These are phyloP conservation scores for Hyposoter dolosus DNA, from an alignment of 2,888 invertebrate genomes.

Conservation along the genomic window DNA sequence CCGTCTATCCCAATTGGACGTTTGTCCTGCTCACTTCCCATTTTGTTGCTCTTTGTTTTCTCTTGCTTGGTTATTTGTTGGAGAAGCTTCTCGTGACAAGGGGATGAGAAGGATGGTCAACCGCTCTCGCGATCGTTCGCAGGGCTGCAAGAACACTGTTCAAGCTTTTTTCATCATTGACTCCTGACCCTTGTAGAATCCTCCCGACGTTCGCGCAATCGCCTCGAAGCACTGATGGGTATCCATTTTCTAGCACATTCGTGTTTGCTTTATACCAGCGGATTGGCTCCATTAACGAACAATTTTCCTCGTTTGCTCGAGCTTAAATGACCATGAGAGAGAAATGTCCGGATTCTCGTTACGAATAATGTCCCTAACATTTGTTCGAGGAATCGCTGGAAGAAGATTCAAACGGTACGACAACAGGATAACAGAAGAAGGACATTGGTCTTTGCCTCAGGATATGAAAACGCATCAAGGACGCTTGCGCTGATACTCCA, in stretches of 20 bases:
- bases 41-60: conserved; percentile 24
- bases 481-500: conserved; percentile 49
- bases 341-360: conserved; percentile 69
- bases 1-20: not conserved
- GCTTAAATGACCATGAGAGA: conserved; percentile 71
- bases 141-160: not conserved
- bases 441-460: conserved; percentile 39
- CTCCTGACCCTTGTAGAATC: conserved; percentile 48
- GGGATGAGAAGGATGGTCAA: conserved; percentile 12
- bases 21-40: conserved; percentile 26
- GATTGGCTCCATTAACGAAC: conserved; percentile 63
- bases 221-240: not conserved
- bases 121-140: not conserved
- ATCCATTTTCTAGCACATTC: conserved; percentile 28
- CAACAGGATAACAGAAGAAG: conserved; percentile 74
- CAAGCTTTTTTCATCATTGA: conserved; percentile 49
- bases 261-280: not conserved
- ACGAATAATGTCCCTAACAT: conserved; percentile 70
- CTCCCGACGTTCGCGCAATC: conserved; percentile 37
- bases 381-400: conserved; percentile 72
- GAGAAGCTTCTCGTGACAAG: conserved; percentile 24
- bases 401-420: conserved; percentile 75
- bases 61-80: conserved; percentile 46
- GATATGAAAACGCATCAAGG: conserved; percentile 31
- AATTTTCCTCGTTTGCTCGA: conserved; percentile 68